Evolutionary conservation across 2,888 invertebrate species (phyloP).

Genomic region (Drosophila differens): DNA sequence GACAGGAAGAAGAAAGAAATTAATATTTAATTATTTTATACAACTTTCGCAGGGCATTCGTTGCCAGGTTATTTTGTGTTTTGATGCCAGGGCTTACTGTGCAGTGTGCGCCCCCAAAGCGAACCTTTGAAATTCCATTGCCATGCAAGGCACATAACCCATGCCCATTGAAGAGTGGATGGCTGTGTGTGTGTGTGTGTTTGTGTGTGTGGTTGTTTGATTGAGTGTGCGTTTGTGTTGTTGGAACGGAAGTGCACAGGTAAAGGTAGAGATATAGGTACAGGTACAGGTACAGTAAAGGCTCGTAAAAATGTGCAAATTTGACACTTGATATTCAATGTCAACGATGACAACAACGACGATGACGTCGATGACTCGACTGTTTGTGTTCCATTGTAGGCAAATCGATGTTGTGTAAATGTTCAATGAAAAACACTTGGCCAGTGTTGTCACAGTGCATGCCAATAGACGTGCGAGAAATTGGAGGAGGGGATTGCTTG

Average conservation of each 20-base stretch:
- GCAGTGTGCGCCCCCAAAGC: slow-evolving; percentile 44
- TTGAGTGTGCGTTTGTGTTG: slow-evolving; percentile 8
- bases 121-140: slow-evolving; percentile 55
- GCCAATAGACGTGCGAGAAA: neutral
- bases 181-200: neutral
- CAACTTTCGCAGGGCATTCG: slow-evolving; percentile 19
- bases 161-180: slow-evolving; percentile 20
- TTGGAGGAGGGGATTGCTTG: slow-evolving; percentile 1
- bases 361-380: slow-evolving; percentile 10
- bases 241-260: slow-evolving; percentile 61
- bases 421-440: slow-evolving; percentile 45
- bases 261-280: slow-evolving; percentile 17
- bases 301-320: slow-evolving; percentile 65
- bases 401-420: slow-evolving; percentile 34
- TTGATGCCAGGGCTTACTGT: slow-evolving; percentile 30
- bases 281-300: slow-evolving; percentile 59
- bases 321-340: slow-evolving; percentile 68
- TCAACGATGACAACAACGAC: slow-evolving; percentile 45
- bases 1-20: neutral
- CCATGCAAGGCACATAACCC: slow-evolving; percentile 58
- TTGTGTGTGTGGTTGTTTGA: neutral
- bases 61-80: neutral
- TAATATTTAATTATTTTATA: neutral
- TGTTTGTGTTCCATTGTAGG: slow-evolving; percentile 12
- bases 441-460: slow-evolving; percentile 22